phyloP scores from a whole-genome alignment of 2,113 vertebrate species.

The Gallinago jamesoni region DNA sequence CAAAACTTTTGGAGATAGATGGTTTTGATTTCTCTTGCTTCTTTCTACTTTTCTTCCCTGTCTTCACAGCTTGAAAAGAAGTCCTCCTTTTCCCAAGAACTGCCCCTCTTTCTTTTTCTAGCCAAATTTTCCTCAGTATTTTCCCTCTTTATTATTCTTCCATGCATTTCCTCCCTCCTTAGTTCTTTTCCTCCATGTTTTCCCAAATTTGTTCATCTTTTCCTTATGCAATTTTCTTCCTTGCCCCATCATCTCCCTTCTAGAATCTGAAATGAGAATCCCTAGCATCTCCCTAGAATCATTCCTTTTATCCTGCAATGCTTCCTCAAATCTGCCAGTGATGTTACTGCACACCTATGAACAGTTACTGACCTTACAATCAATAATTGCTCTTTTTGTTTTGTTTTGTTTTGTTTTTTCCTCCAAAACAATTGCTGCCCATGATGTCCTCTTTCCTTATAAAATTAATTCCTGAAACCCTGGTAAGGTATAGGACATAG shows the following conservation, averaged over 20 bases:
- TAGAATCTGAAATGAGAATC: background rate
- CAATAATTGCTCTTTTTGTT: background rate
- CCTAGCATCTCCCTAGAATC: background rate
- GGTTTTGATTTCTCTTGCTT: background rate
- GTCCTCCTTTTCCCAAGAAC: background rate
- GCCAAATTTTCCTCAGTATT: background rate
- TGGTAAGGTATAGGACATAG: background rate
- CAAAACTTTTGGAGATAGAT: background rate
- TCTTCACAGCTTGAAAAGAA: background rate
- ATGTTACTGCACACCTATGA: background rate
- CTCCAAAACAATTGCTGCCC: background rate
- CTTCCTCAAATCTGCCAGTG: background rate
- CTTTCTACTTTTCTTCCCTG: background rate
- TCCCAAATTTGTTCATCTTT: background rate
- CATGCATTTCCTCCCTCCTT: background rate
- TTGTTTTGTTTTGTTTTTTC: background rate
- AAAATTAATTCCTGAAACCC: background rate
- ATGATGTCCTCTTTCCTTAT: background rate
- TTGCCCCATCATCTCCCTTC: background rate
- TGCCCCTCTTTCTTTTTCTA: background rate
- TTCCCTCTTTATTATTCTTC: background rate
- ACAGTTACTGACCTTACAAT: background rate
- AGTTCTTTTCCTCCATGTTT: background rate
- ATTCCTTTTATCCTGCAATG: background rate
- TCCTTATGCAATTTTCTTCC: background rate